Base-by-base conservation (phyloP, 2,888 invertebrate genomes). In the Dynastes tityus region DNA sequence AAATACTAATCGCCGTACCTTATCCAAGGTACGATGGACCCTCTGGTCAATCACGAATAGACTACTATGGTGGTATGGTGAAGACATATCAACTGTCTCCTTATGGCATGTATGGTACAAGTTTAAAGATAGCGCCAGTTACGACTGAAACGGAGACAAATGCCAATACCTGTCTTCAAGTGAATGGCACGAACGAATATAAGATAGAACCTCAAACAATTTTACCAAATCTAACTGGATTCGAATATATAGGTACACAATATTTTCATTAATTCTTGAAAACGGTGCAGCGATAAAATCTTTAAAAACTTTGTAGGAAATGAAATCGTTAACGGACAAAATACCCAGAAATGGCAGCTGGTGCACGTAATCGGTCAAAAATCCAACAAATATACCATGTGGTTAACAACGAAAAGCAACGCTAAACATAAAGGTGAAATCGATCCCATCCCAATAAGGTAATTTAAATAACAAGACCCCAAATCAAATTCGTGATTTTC, bases 41-140 rank as follows among this genome's bases (percentile, higher is more conserved):
- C 3, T 92, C 92, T 76, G 93, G 93, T 77, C 93, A 93, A 79
- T 97, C 97, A 61, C 93, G 98, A 67, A 96, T 98, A 80, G 98
- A 98, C 88, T 98, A 98, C 87, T 98, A 98, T 89, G 97, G 96
- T 80, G 95, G 95, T 87, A 96, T 97, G 94, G 97, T 97, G n/a
- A 95, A 95, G 88, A 98, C 97, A 0, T 96, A 95, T 85, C 97
- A 97, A 89, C 87, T 97, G 37, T 90, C 92, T 0, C 90, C 89
- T 0, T 89, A 88, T 78, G 93, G 92, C 3, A 86, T 90, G 0
- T 94, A 90, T 85, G 97, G 97, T 0, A 91, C 93, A 0, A 93
- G 93, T 80, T 88, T 96, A 37, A 97, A 97, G 91, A 85, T 98
- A 67, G 97, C 96, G 0, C 97, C 97, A 0, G 91, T 97, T 77